Percentiles rank a stretch among this genome's conserved stretches.
These are phyloP conservation scores for Murina feae DNA, from an alignment of 2,113 vertebrate species.

Conservation along the genomic window DNA sequence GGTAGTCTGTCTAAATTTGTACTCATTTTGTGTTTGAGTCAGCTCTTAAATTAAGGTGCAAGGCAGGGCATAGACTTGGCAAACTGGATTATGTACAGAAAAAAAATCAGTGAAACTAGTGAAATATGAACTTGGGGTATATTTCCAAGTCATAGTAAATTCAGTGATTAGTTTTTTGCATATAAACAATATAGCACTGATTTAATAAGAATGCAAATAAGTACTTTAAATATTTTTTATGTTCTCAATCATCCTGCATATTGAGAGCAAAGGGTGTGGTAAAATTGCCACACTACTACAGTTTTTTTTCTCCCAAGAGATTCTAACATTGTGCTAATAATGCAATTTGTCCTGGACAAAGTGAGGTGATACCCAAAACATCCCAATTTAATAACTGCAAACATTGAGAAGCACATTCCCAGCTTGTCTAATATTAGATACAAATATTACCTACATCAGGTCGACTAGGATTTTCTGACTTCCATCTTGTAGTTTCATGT, in stretches of 20 bases:
- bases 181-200: not conserved
- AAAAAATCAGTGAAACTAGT: not conserved
- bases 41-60: conserved; percentile 24
- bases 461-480: not conserved
- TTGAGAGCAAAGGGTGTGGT: not conserved
- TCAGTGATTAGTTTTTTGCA: not conserved
- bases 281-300: not conserved
- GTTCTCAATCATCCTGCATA: not conserved
- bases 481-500: not conserved
- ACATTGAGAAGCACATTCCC: not conserved
- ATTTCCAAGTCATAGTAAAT: not conserved
- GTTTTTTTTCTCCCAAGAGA: not conserved
- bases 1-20: not conserved
- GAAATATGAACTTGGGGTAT: not conserved
- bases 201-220: not conserved
- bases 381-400: not conserved
- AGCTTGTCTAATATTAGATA: not conserved
- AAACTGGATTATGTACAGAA: not conserved
- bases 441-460: not conserved
- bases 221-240: not conserved
- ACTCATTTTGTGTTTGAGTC: conserved; percentile 30
- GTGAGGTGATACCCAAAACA: not conserved
- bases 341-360: not conserved
- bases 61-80: not conserved
- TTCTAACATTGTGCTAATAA: not conserved